Conservation (phyloP, 2,113 vertebrate genomes). For the Hemiscyllium ocellatum region DNA sequence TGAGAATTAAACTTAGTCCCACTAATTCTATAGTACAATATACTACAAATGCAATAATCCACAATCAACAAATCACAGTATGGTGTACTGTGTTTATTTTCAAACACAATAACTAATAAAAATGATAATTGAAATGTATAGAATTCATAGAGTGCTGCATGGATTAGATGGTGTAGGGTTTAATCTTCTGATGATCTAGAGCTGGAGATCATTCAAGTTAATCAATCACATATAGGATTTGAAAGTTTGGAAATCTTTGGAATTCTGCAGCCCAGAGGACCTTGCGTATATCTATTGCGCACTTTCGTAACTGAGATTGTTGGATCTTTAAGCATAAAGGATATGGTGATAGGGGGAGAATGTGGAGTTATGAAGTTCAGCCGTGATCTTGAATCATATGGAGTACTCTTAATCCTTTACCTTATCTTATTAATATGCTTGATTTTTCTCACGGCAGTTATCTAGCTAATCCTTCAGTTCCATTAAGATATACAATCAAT, state of each 20-base stretch:
- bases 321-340: neutral
- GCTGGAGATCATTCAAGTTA: neutral
- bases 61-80: no score
- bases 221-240: neutral
- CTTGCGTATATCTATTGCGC: neutral
- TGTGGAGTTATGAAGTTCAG: neutral
- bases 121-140: neutral
- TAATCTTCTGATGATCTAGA: neutral
- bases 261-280: neutral
- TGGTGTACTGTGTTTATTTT: neutral
- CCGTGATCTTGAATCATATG: neutral
- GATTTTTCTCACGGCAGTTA: neutral
- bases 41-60: neutral
- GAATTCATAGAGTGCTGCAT: neutral
- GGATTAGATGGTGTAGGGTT: neutral
- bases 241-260: neutral
- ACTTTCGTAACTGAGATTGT: neutral
- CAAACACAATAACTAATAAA: neutral
- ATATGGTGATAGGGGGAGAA: neutral
- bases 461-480: neutral
- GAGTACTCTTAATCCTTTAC: neutral
- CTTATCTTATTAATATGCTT: neutral
- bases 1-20: neutral
- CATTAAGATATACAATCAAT: neutral
- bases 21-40: neutral